Evolutionary conservation across 37 sponge, comb jelly and placozoan genomes (phyloP), one percentile per base, ranked within the genome.

Genomic region (Ianthella basta): DNA sequence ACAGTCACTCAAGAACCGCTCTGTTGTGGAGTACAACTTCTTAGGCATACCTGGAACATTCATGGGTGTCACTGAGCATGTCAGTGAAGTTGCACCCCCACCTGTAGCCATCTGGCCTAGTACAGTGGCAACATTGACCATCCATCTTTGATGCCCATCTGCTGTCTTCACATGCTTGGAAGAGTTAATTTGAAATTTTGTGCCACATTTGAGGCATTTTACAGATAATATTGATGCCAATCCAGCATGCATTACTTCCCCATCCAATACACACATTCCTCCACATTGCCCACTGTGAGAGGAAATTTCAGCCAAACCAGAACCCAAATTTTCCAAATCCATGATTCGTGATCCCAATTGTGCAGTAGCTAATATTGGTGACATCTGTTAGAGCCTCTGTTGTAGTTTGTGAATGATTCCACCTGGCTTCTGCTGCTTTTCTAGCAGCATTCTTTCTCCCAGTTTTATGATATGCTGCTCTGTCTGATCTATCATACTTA

Each of bases 301-400:
- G 27, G 68, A 25, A n/a, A 66, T 66, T 66, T 66, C 68, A 24
- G 68, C 68, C 29, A 66, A 66, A 14, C 68, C 68, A 66, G 68
- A 66, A 14, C 68, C 68, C 68, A 66, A n/a, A 27, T 66, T 66
- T 24, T 66, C 68, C 68, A 66, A 23, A 23, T 66, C 68, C 27
- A 66, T 13, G 13, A 66, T 66, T 27, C 68, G 19, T 66, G 68
- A 66, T 66, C 68, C 68, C 29, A 15, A 27, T 23, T 16, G 19
- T 15, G 68, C 12, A 25, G 68, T n/a, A n/a, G n/a, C n/a, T 13
- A 24, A n/a, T 15, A n/a, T 66, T 66, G 13, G 27, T 66, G 68
- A 66, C 29, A 12, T 66, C 68, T 24, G 68, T 66, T 57, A 57
- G 59, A n/a, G n/a, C n/a, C n/a, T n/a, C n/a, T n/a, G n/a, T n/a